These are phyloP conservation scores for Amazonetta brasiliensis DNA, from an alignment of 2,797 vertebrate species.

Conservation along the genomic window DNA sequence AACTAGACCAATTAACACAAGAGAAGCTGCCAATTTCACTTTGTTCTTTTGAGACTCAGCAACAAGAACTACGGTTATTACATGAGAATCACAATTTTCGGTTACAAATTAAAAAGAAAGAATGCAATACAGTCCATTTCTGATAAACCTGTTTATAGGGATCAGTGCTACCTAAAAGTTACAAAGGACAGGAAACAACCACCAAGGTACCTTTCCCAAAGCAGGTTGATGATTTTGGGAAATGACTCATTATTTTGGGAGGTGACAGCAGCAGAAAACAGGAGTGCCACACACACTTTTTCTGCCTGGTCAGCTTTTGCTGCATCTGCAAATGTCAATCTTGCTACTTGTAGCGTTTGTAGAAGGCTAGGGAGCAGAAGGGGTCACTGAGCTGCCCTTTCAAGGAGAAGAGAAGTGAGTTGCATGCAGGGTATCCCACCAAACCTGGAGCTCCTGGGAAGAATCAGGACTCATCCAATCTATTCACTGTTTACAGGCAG, in stretches of 20 bases:
- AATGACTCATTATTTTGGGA: constrained; percentile 12
- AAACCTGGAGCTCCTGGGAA: not conserved
- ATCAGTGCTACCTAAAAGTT: not conserved
- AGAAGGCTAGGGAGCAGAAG: not conserved
- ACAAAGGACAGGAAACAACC: not conserved
- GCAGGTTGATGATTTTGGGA: not conserved
- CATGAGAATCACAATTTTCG: accelerated
- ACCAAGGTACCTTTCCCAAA: not conserved
- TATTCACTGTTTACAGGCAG: not conserved
- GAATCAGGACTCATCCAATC: not conserved
- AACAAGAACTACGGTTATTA: not conserved
- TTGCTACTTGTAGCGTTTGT: not conserved
- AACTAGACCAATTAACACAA: not conserved
- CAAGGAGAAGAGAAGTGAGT: not conserved
- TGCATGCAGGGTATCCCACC: not conserved
- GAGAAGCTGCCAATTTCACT: not conserved
- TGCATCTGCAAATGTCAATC: not conserved
- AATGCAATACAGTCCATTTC: not conserved
- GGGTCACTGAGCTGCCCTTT: not conserved
- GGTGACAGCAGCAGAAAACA: not conserved
- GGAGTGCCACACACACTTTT: not conserved
- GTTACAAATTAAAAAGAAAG: not conserved
- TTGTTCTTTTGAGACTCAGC: not conserved
- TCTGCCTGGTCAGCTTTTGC: constrained; percentile 11
- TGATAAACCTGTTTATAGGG: not conserved